Conservation (phyloP, 2,888 invertebrate species). For the Camptogramma bilineatum region DNA sequence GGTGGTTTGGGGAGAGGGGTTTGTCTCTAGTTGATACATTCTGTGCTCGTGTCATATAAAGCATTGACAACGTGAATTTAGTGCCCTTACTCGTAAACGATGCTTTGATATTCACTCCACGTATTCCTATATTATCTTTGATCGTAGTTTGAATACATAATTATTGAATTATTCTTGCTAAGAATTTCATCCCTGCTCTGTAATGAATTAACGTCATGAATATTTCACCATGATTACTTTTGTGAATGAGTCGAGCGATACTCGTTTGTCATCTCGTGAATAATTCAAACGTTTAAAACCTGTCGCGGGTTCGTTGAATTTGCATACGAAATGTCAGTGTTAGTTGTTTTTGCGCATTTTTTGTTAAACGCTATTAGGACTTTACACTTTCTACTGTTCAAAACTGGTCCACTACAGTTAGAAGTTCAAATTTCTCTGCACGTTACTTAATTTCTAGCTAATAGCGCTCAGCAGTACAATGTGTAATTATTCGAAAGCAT, state of each 20-base stretch:
- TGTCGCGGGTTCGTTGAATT: conserved; percentile 56
- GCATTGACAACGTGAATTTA: conserved; percentile 50
- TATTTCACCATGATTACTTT: conserved; percentile 49
- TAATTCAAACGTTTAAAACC: conserved; percentile 63
- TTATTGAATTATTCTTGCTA: conserved; percentile 19
- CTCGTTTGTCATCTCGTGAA: conserved; percentile 58
- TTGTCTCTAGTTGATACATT: conserved; percentile 43
- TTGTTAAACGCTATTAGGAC: conserved; percentile 8
- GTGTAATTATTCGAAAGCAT: no score
- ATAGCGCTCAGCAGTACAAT: background rate
- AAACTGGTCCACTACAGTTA: background rate
- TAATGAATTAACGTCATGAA: conserved; percentile 31
- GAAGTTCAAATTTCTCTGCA: background rate
- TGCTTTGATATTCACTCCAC: conserved; percentile 38
- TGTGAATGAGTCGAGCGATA: conserved; percentile 46
- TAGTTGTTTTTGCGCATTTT: conserved; percentile 5
- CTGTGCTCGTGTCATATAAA: conserved; percentile 54
- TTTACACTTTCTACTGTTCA: conserved; percentile 43
- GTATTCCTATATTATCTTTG: conserved; percentile 28
- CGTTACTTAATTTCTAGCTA: background rate
- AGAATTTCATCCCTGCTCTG: conserved; percentile 24
- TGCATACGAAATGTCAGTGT: conserved; percentile 54
- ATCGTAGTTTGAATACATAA: conserved; percentile 29
- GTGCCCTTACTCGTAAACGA: conserved; percentile 21
- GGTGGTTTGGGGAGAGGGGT: conserved; percentile 29